Base-by-base conservation (phyloP, 2,797 vertebrate species). In the Anabas testudineus region DNA sequence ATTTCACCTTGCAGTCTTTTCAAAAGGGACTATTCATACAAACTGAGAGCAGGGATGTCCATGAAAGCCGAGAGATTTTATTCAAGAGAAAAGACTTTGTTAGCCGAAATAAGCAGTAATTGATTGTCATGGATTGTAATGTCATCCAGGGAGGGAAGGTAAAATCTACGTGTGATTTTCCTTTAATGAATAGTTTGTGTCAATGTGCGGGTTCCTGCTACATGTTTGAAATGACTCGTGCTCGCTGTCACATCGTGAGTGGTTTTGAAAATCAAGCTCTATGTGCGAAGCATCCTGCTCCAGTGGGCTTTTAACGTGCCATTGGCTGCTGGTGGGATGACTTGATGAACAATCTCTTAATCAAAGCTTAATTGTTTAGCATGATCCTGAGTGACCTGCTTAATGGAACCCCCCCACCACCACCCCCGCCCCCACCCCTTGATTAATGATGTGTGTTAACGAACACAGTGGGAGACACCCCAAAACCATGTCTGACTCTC, bases 351-450 rank as follows among this genome's bases (percentile, higher is more conserved):
- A 91, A 89, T 92, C 93, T 94, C 92, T 94, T 94, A 93, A 95
- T 95, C 92, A 93, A 90, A 85, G 88, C 72, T 72, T 94, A 94
- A 94, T 94, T 94, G 91, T 92, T 89, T 84, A 91, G 92, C 89
- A 85, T 90, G 90, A 93, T 92, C 90, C 90, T 89, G 82, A 87
- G 71, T 92, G 93, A 94, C 93, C 93, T 71, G 75, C 74, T 76
- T 93, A 94, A 94, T 92, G 82, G 90, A 86, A 87, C 63, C 78
- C 78, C 87, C 81, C 76, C 80, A n/a, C n/a, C 88, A 24, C 32
- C 32, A 10, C 78, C 88, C 81, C 76, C 78, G 60, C 78, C 78
- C 88, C 81, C n/a, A n/a, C 75, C 80, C 57, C 83, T 82, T 93
- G 93, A 94, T 94, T 94, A 94, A 95, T 85, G 93, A 89, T 86